Base-by-base conservation (phyloP, 2,113 vertebrate genomes). In the Boulengerochromis microlepis region DNA sequence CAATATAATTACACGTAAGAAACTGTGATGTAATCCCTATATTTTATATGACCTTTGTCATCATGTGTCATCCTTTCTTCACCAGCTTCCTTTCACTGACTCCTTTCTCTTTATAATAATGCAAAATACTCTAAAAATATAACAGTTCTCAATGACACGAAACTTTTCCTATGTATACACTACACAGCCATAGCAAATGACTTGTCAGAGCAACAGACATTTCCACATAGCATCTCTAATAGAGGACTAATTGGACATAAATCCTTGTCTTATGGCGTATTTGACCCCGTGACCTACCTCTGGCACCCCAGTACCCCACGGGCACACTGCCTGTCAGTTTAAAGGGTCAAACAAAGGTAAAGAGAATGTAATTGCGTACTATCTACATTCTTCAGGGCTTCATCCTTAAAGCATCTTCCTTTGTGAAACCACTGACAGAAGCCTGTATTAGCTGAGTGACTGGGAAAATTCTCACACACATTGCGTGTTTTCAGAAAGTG, bases 201-300 rank as follows among this genome's bases (percentile, higher is more conserved):
- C 57, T 69, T 40, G 22, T 91, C 86, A 90, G 50, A 85, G 31
- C 50, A 57, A 71, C 45, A 86, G 83, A 93, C 84, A 87, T 84
- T 90, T 93, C 83, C 29, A 74, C 89, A 90, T 47, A 86, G 85
- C 31, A 80, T 82, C 81, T 81, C 52, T 91, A 89, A 94, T 71
- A 88, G 42, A 76, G 81, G 93, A 92, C 95, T 96, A 95, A 96
- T 96, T 96, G 95, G 87, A 95, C 93, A 95, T 89, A 96, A 95
- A 96, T 95, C 93, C 93, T 86, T 12, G 15, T 93, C 91, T 95
- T 93, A 95, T 93, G 95, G 94, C 94, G 89, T 94, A 96, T 91
- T 93, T 95, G 94, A 93, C 91, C 93, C 84, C 4, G 3, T 88
- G 92, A 95, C 94, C 89, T 84, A 82, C 81, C 83, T 90, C 80